Evolutionary conservation across 2,113 vertebrate genomes (phyloP).

Genomic region (Trinectes maculatus): DNA sequence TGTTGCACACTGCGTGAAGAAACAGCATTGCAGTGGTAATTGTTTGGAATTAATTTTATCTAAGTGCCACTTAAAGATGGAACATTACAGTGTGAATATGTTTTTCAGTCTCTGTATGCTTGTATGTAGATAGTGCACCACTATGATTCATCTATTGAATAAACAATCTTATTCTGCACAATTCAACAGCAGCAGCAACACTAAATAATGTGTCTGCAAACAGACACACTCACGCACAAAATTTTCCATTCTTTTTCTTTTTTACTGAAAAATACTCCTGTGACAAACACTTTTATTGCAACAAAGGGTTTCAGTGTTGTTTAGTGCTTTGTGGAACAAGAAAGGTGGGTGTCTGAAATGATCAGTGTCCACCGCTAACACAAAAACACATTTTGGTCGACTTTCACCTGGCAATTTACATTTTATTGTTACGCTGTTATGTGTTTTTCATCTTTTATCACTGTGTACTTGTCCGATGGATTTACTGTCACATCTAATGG

Average conservation of each 20-base stretch:
- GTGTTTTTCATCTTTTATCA: neutral
- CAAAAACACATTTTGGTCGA: slow-evolving; percentile 19
- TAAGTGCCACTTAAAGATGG: slow-evolving; percentile 6
- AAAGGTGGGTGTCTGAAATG: neutral
- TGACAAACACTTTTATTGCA: neutral
- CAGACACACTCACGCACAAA: neutral
- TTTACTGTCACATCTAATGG: slow-evolving; percentile 26
- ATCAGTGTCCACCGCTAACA: neutral
- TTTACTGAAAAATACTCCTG: neutral
- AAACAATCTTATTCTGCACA: neutral
- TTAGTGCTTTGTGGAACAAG: neutral
- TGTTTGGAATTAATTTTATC: slow-evolving; percentile 14
- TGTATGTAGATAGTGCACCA: neutral
- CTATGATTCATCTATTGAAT: neutral
- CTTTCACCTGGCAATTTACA: slow-evolving; percentile 26
- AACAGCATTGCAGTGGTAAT: neutral
- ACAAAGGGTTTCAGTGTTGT: neutral
- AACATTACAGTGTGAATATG: neutral
- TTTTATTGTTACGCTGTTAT: slow-evolving; percentile 27
- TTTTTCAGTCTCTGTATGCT: neutral
- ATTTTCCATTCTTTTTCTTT: neutral
- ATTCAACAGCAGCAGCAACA: neutral
- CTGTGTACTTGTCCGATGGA: slow-evolving; percentile 16
- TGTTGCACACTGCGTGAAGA: neutral
- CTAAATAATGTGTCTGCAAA: neutral